These are phyloP conservation scores for Canis aureus DNA, from an alignment of 2,113 vertebrate genomes.

Conservation along the genomic window DNA sequence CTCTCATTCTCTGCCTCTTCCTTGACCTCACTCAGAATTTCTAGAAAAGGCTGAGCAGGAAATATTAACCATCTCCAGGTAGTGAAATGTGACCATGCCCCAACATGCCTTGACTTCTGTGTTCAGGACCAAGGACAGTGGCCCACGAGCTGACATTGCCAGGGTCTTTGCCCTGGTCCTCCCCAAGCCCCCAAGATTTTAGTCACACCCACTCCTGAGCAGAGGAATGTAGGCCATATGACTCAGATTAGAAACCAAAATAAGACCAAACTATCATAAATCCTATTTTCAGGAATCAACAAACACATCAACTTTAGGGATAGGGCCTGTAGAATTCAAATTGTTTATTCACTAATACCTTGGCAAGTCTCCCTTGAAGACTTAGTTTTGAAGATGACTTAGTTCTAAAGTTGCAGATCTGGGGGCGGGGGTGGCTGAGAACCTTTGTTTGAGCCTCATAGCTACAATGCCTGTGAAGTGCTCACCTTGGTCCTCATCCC, in stretches of 20 bases:
- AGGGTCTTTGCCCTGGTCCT: rapidly evolving
- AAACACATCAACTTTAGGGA: neutral
- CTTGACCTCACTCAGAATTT: neutral
- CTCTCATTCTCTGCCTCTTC: neutral
- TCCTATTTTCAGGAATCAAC: neutral
- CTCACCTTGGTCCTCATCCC: neutral
- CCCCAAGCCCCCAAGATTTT: neutral
- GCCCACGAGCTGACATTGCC: rapidly evolving
- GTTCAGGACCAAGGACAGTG: conserved; percentile 83
- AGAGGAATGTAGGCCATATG: neutral
- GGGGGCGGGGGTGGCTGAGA: neutral
- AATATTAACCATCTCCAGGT: neutral
- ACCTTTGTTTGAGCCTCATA: neutral
- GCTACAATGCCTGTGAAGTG: neutral
- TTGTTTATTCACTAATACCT: neutral
- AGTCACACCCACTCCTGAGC: neutral
- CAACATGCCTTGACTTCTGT: rapidly evolving
- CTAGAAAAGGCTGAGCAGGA: neutral
- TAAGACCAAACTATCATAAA: neutral
- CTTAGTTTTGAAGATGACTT: neutral
- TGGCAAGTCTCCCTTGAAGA: neutral
- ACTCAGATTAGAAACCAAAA: neutral
- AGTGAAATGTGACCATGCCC: neutral
- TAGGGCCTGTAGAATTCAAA: neutral
- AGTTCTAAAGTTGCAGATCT: neutral